Percentiles rank a stretch among this genome's conserved stretches.
Conservation (phyloP, 2,888 invertebrate genomes). For the Nymphalis urticae region DNA sequence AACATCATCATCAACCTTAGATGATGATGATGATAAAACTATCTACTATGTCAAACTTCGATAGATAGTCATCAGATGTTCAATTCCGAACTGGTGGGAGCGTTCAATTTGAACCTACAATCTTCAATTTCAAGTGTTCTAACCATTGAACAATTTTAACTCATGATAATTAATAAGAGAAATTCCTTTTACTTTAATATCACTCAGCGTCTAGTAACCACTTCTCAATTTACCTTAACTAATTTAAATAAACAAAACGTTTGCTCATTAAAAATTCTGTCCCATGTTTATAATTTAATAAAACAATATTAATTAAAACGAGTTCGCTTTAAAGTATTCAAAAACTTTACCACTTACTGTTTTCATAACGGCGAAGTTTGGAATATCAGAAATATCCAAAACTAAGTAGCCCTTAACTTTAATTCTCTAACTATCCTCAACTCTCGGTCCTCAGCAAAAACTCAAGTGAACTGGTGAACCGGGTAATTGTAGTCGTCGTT, state of each 20-base stretch:
- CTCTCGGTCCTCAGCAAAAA: slow-evolving; percentile 21
- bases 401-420: slow-evolving; percentile 24
- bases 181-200: too few relatives aligned
- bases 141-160: too few relatives aligned
- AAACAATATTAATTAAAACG: slow-evolving; percentile 10
- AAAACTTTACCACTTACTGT: slow-evolving; percentile 24
- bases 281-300: slow-evolving; percentile 1
- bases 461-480: slow-evolving; percentile 14
- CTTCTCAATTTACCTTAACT: neutral
- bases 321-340: slow-evolving; percentile 7
- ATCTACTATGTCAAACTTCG: too few relatives aligned
- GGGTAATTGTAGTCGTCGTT: slow-evolving; percentile 9
- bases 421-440: slow-evolving; percentile 18
- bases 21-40: too few relatives aligned
- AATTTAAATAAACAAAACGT: neutral
- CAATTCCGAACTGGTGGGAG: too few relatives aligned
- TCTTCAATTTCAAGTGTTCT: too few relatives aligned
- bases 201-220: neutral
- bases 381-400: slow-evolving; percentile 19
- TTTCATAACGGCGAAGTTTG: slow-evolving; percentile 22
- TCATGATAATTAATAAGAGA: too few relatives aligned
- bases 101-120: too few relatives aligned
- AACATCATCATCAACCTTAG: too few relatives aligned
- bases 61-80: too few relatives aligned
- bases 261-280: neutral